Evolutionary conservation across 2,888 invertebrate genomes (phyloP).

Genomic region (Calephelis perditalis): DNA sequence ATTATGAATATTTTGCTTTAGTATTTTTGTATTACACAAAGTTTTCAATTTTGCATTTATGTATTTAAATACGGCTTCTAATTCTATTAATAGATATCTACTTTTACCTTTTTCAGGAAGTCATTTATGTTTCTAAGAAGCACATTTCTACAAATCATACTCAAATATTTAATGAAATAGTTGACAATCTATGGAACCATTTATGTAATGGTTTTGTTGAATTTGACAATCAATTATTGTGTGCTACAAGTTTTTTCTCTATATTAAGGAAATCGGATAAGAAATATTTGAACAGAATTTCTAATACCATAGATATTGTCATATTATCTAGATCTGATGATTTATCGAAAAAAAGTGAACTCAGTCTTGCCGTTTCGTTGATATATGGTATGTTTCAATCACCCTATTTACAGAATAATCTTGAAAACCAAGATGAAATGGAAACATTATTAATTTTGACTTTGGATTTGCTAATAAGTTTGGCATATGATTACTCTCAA

Average conservation of each 20-base stretch:
- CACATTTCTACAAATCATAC: constrained; percentile 22
- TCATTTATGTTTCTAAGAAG: constrained; percentile 43
- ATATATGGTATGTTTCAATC: constrained; percentile 70
- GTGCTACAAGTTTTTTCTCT: constrained; percentile 61
- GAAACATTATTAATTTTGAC: constrained; percentile 37
- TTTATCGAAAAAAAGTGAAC: constrained; percentile 32
- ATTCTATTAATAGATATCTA: neutral
- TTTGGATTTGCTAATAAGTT: constrained; percentile 45
- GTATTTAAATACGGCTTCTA: constrained; percentile 22
- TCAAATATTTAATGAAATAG: constrained; percentile 38
- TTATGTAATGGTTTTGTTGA: constrained; percentile 42
- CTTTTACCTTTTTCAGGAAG: constrained; percentile 41
- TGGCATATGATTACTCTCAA: constrained; percentile 72
- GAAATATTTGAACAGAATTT: constrained; percentile 41
- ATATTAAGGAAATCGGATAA: constrained; percentile 41
- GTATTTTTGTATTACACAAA: no score
- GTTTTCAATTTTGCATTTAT: no score
- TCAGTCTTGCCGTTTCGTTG: constrained; percentile 45
- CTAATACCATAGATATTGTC: constrained; percentile 38
- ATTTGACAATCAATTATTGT: constrained; percentile 62
- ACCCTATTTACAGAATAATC: constrained; percentile 41
- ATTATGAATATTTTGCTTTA: no score
- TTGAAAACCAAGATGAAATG: constrained; percentile 28
- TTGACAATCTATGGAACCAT: constrained; percentile 49
- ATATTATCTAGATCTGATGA: constrained; percentile 31